Base-by-base conservation (phyloP, 2,888 invertebrate genomes). In the Acronicta aceris region DNA sequence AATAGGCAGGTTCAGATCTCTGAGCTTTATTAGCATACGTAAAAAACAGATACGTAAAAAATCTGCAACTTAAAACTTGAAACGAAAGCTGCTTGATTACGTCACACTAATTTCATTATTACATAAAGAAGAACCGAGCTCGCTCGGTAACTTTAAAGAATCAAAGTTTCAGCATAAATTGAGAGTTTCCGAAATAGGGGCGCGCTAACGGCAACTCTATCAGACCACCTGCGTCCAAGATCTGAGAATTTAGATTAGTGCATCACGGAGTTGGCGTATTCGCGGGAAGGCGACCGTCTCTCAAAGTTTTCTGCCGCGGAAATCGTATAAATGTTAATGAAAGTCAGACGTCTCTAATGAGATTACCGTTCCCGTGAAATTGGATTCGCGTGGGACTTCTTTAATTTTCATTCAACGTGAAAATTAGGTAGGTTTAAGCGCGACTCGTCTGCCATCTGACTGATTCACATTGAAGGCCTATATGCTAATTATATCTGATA, bases 261-360 rank as follows among this genome's bases (percentile, higher is more conserved):
- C 89, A 89, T 89, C 87, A 81, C 73, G 85, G 33, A 85, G 84
- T 82, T 79, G 74, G 79, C 74, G 72, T 73, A 38, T 52, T 79
- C 77, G 64, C 59, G 65, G 80, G 76, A 84, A 81, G 78, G 80
- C 78, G 79, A 78, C 81, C 76, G 80, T 82, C 84, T 81, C 77
- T 75, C 81, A 82, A 91, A 91, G 88, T 91, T 91, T 87, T 81
- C 85, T 83, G 82, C 80, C 78, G 79, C 82, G 84, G 89, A 92
- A 89, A 90, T 91, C 90, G 87, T 90, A 92, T 92, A 93, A 93
- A 94, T 92, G 90, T 90, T 94, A 93, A 93, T 93, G 92, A 93
- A 94, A 89, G 88, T 87, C 89, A 92, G 92, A 87, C 89, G 87
- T 86, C 86, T 84, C 89, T 93, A 94, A 93, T 92, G 89, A 93